Evolutionary conservation across 2,113 vertebrate genomes (phyloP), one percentile per base, ranked within the genome.

Genomic region (Halichoeres trimaculatus): DNA sequence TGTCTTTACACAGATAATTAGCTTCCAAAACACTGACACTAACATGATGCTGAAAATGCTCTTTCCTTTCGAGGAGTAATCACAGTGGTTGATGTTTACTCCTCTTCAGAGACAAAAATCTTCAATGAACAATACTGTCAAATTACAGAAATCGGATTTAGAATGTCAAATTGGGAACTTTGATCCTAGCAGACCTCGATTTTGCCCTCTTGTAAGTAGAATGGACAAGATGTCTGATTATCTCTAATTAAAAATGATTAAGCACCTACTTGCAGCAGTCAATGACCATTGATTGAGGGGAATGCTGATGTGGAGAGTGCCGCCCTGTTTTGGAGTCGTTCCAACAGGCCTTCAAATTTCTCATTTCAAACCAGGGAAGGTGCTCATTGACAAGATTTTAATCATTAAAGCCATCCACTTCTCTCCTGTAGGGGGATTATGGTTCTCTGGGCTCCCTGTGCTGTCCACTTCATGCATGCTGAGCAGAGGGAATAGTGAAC

Each of bases 191-290:
- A 83, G 80, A 83, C 73, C 88, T 90, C 55, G 22, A 74, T 89
- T 83, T 88, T 83, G 70, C 80, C 87, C 88, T 74, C 80, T 86
- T 88, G 77, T 88, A 89, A 89, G 78, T 35, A 52, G 81, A 91
- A 92, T 90, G 87, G 93, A 93, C 91, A 93, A 91, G 91, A 90
- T 90, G 90, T 93, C 92, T 92, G 91, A 93, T 93, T 93, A 93
- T 93, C 88, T 90, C 91, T 94, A 93, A 94, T 94, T 93, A 94
- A 93, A 94, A 93, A 94, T 94, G 92, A 94, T 94, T 92, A 94
- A 94, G 91, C 91, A 93, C 91, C 93, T 91, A 92, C 91, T 93
- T 90, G 90, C 85, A 43, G 76, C 74, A 84, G 85, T 94, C 92
- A 88, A 94, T 93, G 89, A 76, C 74, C 90, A 94, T 93, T 87